Evolutionary conservation across 2,797 vertebrate genomes (phyloP).

Genomic region (Enteromius mattozi): DNA sequence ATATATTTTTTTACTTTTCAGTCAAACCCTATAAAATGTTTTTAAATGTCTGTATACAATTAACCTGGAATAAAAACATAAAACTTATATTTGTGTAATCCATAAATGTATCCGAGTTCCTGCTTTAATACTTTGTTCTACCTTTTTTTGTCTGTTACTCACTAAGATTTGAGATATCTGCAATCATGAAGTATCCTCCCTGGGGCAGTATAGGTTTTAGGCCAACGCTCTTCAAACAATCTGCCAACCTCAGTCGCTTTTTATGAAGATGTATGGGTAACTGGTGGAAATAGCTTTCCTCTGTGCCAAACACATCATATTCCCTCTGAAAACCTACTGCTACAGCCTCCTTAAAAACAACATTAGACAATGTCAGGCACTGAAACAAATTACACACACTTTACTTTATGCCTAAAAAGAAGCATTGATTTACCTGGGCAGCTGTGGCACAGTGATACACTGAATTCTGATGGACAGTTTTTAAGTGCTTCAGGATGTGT

Average conservation of each 20-base stretch:
- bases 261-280: constrained; percentile 77
- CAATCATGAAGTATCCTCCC: constrained; percentile 91
- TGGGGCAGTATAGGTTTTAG: constrained; percentile 86
- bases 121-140: not conserved
- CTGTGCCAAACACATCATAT: constrained; percentile 76
- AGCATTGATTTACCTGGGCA: constrained; percentile 81
- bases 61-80: not conserved
- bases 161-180: constrained; percentile 90
- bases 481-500: constrained; percentile 84
- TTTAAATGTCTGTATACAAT: not conserved
- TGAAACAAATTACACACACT: not conserved
- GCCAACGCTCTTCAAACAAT: constrained; percentile 80
- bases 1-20: not conserved
- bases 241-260: constrained; percentile 82
- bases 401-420: not conserved
- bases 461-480: constrained; percentile 89
- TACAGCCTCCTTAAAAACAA: constrained; percentile 83
- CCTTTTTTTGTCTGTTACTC: constrained; percentile 63
- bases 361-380: not conserved
- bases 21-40: not conserved
- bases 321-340: constrained; percentile 86
- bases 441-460: constrained; percentile 89
- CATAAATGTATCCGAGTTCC: not conserved
- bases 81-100: not conserved
- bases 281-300: constrained; percentile 90